Conservation (phyloP, 2,797 vertebrate genomes). For the Antennarius maculatus region DNA sequence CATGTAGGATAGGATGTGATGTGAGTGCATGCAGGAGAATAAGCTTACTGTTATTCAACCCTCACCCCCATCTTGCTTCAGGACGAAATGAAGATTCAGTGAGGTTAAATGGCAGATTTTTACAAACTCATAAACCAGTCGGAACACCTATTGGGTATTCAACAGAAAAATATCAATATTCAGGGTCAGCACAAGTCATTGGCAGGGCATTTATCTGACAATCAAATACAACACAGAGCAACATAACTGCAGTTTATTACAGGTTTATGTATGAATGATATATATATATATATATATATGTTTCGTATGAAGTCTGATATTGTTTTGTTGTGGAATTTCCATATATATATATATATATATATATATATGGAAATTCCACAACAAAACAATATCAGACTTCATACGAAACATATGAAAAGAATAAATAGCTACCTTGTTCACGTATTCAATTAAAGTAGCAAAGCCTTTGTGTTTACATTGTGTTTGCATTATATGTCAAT, state of each 20-base stretch:
- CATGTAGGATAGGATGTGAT: conserved; percentile 71
- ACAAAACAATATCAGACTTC: too few species aligned
- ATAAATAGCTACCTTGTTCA: too few species aligned
- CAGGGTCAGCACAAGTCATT: conserved; percentile 13
- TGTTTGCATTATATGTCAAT: too few species aligned
- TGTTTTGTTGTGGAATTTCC: too few species aligned
- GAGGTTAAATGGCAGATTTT: conserved; percentile 64
- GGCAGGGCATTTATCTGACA: conserved; percentile 35
- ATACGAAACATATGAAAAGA: too few species aligned
- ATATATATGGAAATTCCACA: too few species aligned
- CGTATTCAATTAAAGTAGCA: too few species aligned
- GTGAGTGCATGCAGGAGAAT: conserved; percentile 65
- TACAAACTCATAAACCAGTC: conserved; percentile 30
- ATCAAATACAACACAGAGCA: conserved; percentile 24
- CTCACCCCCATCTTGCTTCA: conserved; percentile 54
- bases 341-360: too few species aligned
- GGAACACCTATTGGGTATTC: conserved; percentile 30
- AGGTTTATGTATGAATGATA: conserved; percentile 27
- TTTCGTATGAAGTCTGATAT: too few species aligned
- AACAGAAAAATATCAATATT: conserved; percentile 32
- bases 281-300: too few species aligned
- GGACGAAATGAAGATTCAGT: conserved; percentile 68
- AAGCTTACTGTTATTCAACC: conserved; percentile 60
- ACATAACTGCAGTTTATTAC: conserved; percentile 21
- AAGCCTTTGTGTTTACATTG: too few species aligned